Percentiles rank a stretch among this genome's conserved stretches.
Evolutionary conservation across 2,888 invertebrate species (phyloP).

Genomic region (Papilio elwesi): DNA sequence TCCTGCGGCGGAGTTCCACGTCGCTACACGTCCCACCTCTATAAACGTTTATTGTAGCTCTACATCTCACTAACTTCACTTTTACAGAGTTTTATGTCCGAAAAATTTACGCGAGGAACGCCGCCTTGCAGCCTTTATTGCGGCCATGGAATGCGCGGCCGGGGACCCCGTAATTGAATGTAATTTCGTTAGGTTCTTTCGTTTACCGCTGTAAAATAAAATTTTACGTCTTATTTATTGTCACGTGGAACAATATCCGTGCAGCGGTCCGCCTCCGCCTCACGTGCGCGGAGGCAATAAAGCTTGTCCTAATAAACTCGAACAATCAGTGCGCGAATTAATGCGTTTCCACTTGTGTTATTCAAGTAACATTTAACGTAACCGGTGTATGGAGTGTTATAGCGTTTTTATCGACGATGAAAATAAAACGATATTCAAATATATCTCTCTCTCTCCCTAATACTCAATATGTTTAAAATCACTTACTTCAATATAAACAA

Average conservation of each 20-base stretch:
- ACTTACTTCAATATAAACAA: too few relatives aligned
- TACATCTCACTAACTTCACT: conserved; percentile 82
- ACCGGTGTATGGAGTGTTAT: conserved; percentile 46
- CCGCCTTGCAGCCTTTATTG: conserved; percentile 75
- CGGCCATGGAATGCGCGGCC: conserved; percentile 73
- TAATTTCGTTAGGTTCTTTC: conserved; percentile 83
- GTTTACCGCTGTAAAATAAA: conserved; percentile 82
- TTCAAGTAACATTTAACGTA: conserved; percentile 36
- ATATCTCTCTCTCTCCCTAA: conserved; percentile 50
- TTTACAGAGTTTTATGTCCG: conserved; percentile 83
- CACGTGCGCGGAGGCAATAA: conserved; percentile 55
- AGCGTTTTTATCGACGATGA: conserved; percentile 63
- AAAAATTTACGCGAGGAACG: conserved; percentile 81
- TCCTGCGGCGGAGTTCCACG: conserved; percentile 42
- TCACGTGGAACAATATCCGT: conserved; percentile 73
- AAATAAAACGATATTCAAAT: conserved; percentile 55
- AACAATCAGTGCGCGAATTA: conserved; percentile 59
- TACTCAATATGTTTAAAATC: conserved; percentile 62
- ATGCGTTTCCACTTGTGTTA: conserved; percentile 46
- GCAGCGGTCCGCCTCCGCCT: conserved; percentile 52
- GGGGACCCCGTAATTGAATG: conserved; percentile 78
- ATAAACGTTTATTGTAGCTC: conserved; percentile 81
- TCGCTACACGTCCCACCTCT: conserved; percentile 58
- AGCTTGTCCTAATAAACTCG: conserved; percentile 60
- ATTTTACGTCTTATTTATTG: conserved; percentile 82